A percentile compares a stretch with the other conserved stretches of the same genome.
phyloP scores from a whole-genome alignment of 2,797 vertebrate genomes.

The Spea hammondii region DNA sequence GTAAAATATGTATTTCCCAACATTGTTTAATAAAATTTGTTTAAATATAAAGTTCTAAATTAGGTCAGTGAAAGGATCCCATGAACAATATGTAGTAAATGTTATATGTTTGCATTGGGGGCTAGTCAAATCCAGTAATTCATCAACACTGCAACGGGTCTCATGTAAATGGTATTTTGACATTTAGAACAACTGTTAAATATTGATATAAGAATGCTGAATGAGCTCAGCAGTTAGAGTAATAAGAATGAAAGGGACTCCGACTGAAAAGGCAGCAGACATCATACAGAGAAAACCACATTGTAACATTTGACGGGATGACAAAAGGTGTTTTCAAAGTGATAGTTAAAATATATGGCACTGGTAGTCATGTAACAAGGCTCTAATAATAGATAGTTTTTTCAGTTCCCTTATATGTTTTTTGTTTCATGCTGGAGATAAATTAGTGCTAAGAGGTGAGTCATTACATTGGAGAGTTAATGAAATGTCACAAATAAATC shows the following conservation, averaged over 20 bases:
- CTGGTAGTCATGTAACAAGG: not conserved
- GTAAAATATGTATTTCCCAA: no score
- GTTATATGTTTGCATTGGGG: not conserved
- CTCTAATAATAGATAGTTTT: not conserved
- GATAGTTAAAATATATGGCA: not conserved
- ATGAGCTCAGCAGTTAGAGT: not conserved
- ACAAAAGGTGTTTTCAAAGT: not conserved
- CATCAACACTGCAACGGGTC: no score
- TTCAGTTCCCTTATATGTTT: not conserved
- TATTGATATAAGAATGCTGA: not conserved
- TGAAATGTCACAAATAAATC: not conserved
- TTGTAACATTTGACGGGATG: not conserved
- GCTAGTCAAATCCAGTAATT: no score
- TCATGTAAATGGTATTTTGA: not conserved
- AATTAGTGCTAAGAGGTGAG: not conserved
- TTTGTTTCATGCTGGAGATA: not conserved
- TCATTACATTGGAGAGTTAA: not conserved
- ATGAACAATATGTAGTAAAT: no score
- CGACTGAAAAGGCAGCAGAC: not conserved
- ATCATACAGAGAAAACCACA: not conserved
- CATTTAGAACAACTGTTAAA: constrained; percentile 1
- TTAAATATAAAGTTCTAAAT: no score
- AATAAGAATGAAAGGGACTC: not conserved
- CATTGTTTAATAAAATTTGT: no score
- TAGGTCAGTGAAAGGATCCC: no score